Evolutionary conservation across 2,888 invertebrate genomes (phyloP), one percentile per base, ranked within the genome.

Genomic region (Willowsia nigromaculata): DNA sequence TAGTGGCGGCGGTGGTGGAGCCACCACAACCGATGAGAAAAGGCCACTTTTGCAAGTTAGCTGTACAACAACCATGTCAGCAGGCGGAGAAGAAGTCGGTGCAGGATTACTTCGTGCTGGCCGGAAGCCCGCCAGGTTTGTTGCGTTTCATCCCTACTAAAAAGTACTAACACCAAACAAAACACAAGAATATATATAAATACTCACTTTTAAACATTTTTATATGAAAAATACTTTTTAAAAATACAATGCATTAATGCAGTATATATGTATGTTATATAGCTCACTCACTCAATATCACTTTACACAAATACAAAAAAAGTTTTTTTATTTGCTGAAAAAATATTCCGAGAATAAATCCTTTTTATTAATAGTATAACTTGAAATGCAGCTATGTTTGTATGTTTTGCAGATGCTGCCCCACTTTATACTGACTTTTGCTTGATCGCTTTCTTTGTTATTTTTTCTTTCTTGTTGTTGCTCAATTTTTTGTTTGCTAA

Each of bases 71-170:
- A 68, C 68, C 68, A 50, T 50, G 30, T 30, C 62, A 30, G 62
- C 65, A 78, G 62, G 33, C 33, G 76, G 53, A 78, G 78, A 22
- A 40, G 59, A 78, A 89, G 71, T 74, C 71, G 81, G 59, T 82
- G 59, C 89, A 56, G 88, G 83, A 88, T 85, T 87, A 59, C 65
- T 88, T 68, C 90, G 90, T 74, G 86, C 86, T 83, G 71, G 87
- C 87, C 89, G 89, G 90, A 90, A 89, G 80, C 90, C 90, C 62
- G 86, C 87, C 87, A 90, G 90, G 90, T 90, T 90, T 90, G 90
- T 90, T 88, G 83, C 43, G 82, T 90, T 90, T 86, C 83, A 43
- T 83, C 83, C 89, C 68, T 83, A 84, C 84, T 84, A 74, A 76
- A n/a, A 76, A 50, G 40, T 81, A 40, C 81, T 83, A 83, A 83